Evolutionary conservation across 1,140 invertebrate species (phyloP).

Genomic region (Colletes gigas): DNA sequence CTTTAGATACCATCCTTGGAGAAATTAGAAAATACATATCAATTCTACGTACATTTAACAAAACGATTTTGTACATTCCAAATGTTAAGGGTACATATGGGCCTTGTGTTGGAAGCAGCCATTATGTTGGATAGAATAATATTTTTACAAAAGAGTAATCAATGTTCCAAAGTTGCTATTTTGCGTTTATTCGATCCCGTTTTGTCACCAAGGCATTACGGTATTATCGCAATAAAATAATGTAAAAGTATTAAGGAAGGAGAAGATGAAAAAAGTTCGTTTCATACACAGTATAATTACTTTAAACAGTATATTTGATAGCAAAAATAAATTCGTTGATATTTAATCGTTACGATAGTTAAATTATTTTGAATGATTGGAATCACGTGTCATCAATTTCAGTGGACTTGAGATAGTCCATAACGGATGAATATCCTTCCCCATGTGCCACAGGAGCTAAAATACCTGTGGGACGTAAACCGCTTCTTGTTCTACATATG

Average conservation of each 20-base stretch:
- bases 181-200: slow-evolving; percentile 89
- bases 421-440: slow-evolving; percentile 72
- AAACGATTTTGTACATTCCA: slow-evolving; percentile 90
- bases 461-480: slow-evolving; percentile 78
- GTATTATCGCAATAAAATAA: slow-evolving; percentile 83
- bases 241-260: neutral
- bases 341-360: slow-evolving; percentile 6
- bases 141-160: slow-evolving; percentile 87
- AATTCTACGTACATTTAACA: slow-evolving; percentile 79
- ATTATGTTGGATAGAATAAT: slow-evolving; percentile 92
- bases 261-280: neutral
- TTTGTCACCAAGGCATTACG: slow-evolving; percentile 89
- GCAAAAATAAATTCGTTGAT: neutral
- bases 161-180: slow-evolving; percentile 84
- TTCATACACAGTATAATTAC: neutral
- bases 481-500: slow-evolving; percentile 77
- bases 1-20: slow-evolving; percentile 79
- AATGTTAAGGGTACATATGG: slow-evolving; percentile 89
- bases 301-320: neutral
- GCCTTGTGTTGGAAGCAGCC: slow-evolving; percentile 91
- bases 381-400: slow-evolving; percentile 33
- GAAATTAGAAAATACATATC: slow-evolving; percentile 80
- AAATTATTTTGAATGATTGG: neutral
- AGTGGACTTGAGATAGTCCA: slow-evolving; percentile 66
- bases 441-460: slow-evolving; percentile 71